These are phyloP conservation scores for Drosophila percnosoma DNA, from an alignment of 2,888 invertebrate genomes.

Conservation along the genomic window DNA sequence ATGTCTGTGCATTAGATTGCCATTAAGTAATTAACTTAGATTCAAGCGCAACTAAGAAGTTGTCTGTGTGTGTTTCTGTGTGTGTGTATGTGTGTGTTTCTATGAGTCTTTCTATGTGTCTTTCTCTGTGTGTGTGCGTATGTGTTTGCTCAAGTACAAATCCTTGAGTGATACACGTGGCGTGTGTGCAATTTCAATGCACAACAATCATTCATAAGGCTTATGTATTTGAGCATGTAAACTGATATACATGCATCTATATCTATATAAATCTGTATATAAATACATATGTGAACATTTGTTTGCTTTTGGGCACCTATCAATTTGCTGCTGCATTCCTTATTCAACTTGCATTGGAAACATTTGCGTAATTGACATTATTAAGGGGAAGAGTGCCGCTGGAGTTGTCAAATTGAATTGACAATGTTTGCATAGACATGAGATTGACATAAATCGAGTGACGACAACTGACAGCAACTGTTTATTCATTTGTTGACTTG, in stretches of 20 bases:
- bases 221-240: background rate
- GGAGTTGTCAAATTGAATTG: conserved; percentile 21
- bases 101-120: background rate
- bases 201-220: conserved; percentile 15
- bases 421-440: conserved; percentile 25
- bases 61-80: conserved; percentile 5
- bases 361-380: conserved; percentile 33
- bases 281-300: conserved; percentile 31
- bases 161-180: conserved; percentile 34
- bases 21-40: conserved; percentile 77
- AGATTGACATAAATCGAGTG: background rate
- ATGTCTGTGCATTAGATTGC: conserved; percentile 66
- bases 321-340: background rate
- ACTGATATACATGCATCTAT: conserved; percentile 14
- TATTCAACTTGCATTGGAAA: background rate
- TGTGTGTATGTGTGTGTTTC: background rate
- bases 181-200: conserved; percentile 49
- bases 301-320: conserved; percentile 6
- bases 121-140: background rate
- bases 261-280: background rate
- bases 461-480: conserved; percentile 12
- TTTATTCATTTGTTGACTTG: conserved; percentile 36
- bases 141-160: conserved; percentile 19
- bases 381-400: background rate
- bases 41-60: conserved; percentile 37